A percentile compares a stretch with the other conserved stretches of the same genome.
Conservation (phyloP, 1,140 invertebrate genomes). For the Sarcophaga bullata region DNA sequence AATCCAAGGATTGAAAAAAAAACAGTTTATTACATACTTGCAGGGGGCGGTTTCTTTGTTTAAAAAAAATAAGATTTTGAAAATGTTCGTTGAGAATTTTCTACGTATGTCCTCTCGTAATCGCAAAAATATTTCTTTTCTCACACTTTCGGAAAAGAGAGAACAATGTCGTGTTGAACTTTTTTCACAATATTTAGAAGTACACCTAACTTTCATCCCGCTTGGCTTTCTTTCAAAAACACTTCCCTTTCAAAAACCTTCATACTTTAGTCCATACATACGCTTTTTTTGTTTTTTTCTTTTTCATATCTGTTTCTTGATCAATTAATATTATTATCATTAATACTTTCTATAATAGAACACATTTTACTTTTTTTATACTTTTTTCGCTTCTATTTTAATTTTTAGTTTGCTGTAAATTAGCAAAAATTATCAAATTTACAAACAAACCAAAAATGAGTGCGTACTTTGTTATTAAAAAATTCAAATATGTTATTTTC, state of each 20-base stretch:
- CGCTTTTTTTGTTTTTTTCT: not conserved
- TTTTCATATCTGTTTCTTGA: not conserved
- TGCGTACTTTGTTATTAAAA: too few relatives aligned
- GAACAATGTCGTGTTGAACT: constrained; percentile 26
- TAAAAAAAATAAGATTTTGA: constrained; percentile 40
- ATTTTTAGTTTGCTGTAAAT: too few relatives aligned
- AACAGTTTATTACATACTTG: constrained; percentile 36
- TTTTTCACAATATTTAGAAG: not conserved
- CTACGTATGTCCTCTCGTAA: constrained; percentile 16
- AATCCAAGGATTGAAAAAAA: constrained; percentile 36
- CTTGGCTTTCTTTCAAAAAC: not conserved
- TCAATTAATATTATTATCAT: not conserved
- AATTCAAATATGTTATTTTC: too few relatives aligned
- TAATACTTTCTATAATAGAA: not conserved
- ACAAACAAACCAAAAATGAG: too few relatives aligned
- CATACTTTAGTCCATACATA: not conserved
- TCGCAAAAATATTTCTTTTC: constrained; percentile 4
- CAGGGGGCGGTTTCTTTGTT: not conserved
- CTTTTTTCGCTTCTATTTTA: too few relatives aligned
- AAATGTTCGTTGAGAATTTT: not conserved
- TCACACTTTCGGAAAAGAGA: not conserved
- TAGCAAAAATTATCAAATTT: too few relatives aligned
- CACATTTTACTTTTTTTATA: too few relatives aligned
- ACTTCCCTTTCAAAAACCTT: not conserved
- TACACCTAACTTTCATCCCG: not conserved